Base-by-base conservation (phyloP, 1,140 invertebrate species). In the Acromyrmex echinatior region DNA sequence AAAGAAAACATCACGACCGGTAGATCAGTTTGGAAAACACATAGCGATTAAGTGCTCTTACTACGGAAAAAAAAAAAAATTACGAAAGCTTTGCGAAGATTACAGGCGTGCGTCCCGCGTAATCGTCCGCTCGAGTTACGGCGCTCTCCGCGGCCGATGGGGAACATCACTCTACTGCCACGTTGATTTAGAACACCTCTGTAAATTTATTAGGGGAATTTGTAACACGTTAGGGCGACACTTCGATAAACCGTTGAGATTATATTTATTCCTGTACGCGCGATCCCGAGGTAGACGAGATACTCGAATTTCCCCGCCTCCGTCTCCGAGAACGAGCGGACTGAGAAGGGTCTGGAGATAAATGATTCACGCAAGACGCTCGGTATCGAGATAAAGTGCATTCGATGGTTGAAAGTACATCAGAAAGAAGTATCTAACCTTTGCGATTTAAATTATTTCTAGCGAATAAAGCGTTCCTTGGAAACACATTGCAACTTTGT, bases 121-220 rank as follows among this genome's bases (percentile, higher is more conserved):
- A 65, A 53, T 66, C 82, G 58, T 25, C 60, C 28, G 65, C 25
- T 87, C 73, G 76, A 88, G 70, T 88, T 86, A 89, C 49, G 79
- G 35, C 35, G 84, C 71, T 65, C 45, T 90, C 74, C 56, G 87
- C 63, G 63, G 21, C 56, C 51, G 39, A 49, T 74, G 39, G 86
- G 66, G 81, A 86, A 87, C 79, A 86, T 85, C 89, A 90, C 91
- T 93, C 88, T 90, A 94, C 93, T 94, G 93, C 92, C 93, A 94
- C 71, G 71, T 90, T 91, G 76, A 88, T 86, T 91, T 88, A 91
- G 82, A 82, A 89, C 68, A 76, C 77, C 84, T 73, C 86, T 76
- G 74, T 86, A 74, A 63, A 84, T 82, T 63, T 80, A 35, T 84
- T 88, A 85, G 84, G 45, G 16, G 12, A 70, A 87, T 91, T 76